These are phyloP conservation scores for Arnoldichthys spilopterus DNA, from an alignment of 2,797 vertebrate species.

Conservation along the genomic window DNA sequence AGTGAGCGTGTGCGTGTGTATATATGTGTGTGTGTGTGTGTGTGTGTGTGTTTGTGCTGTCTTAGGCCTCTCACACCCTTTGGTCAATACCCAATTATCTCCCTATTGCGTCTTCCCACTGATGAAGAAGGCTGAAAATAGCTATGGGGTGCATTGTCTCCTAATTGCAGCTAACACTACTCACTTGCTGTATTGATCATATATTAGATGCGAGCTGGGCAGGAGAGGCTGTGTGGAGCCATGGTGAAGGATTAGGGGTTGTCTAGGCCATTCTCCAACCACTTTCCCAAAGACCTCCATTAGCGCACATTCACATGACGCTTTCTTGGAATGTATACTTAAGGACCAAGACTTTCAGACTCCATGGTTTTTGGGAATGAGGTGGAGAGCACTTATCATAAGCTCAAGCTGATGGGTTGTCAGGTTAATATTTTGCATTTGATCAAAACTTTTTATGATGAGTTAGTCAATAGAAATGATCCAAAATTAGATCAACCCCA, in stretches of 20 bases:
- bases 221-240: slow-evolving; percentile 40
- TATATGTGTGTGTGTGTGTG: slow-evolving; percentile 55
- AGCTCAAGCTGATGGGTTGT: background rate
- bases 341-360: slow-evolving; percentile 45
- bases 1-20: slow-evolving; percentile 60
- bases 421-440: slow-evolving; percentile 6
- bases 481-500: background rate
- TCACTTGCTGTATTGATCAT: slow-evolving; percentile 70
- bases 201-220: slow-evolving; percentile 59
- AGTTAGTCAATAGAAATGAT: background rate
- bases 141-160: slow-evolving; percentile 67
- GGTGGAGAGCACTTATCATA: slow-evolving; percentile 10
- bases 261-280: slow-evolving; percentile 52
- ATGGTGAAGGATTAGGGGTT: slow-evolving; percentile 53
- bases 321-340: slow-evolving; percentile 47
- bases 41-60: slow-evolving; percentile 34
- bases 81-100: slow-evolving; percentile 82
- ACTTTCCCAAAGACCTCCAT: slow-evolving; percentile 51
- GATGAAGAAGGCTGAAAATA: slow-evolving; percentile 72
- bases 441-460: background rate
- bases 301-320: slow-evolving; percentile 45
- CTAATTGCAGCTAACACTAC: slow-evolving; percentile 75
- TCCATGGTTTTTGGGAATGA: slow-evolving; percentile 22
- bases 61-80: slow-evolving; percentile 69
- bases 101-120: slow-evolving; percentile 64